Base-by-base conservation (phyloP, 2,797 vertebrate genomes). In the Eupleurogrammus muticus region DNA sequence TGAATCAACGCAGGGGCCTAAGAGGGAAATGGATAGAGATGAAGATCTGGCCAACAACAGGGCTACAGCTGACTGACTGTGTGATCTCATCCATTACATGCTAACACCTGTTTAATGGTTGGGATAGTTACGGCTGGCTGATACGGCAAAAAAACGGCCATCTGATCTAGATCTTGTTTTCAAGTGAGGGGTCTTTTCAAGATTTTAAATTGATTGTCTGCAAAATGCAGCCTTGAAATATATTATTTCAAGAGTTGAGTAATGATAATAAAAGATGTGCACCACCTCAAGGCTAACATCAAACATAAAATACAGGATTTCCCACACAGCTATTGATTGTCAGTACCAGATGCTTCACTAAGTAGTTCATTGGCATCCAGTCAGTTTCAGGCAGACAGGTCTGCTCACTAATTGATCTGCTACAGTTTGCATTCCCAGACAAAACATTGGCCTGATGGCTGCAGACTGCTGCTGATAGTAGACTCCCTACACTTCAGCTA, bases 51-150 rank as follows among this genome's bases (percentile, higher is more conserved):
- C 46, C 16, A 66, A 57, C 24, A 23, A 40, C 7, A 3, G 19
- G 9, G 55, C 11, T 19, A 14, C 62, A 42, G 50, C 47, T 72
- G 68, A 73, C 53, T 40, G 61, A 64, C 46, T 11, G 34, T 32
- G 23, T 9, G 10, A 62, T 59, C 8, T 19, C 21, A 40, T 34
- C 32, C 21, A 24, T 32, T 14, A 64, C 47, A 44, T 44, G 11
- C 46, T 5, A 42, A 65, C 0, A 0, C n/a, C 21, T 64, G 49
- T 58, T 49, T 12, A 35, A 5, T 9, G 62, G 36, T 32, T 44
- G 40, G 21, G 6, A 36, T 42, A 55, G 3, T 21, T 42, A 42
- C 1, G 12, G 14, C 40, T 42, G 40, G 6, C 14, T 5, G 13
- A 40, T 40, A 40, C 38, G 5, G 40, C 40, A 14, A 42, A 42